Conservation (phyloP, 2,888 invertebrate genomes). For the Listrodromus nycthemerus region DNA sequence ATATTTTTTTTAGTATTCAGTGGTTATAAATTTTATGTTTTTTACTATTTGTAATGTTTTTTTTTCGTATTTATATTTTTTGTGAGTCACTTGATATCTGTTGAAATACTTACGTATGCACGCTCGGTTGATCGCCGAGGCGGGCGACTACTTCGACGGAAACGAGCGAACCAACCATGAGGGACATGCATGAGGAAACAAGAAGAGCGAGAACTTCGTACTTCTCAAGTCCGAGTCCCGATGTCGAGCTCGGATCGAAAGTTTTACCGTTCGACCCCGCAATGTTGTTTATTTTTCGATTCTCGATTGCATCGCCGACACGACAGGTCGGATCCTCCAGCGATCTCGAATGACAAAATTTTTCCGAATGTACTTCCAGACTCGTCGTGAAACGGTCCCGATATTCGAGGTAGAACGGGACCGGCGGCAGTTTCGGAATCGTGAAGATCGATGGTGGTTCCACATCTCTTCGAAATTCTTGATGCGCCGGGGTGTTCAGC, state of each 20-base stretch:
- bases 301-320: constrained; percentile 26
- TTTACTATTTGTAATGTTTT: too few relatives aligned
- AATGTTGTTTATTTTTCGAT: constrained; percentile 8
- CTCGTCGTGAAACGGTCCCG: constrained; percentile 47
- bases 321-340: neutral
- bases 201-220: constrained; percentile 75
- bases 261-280: constrained; percentile 25
- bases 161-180: constrained; percentile 67
- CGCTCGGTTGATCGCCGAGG: constrained; percentile 68
- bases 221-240: constrained; percentile 72
- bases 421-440: constrained; percentile 42
- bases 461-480: constrained; percentile 15
- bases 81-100: neutral
- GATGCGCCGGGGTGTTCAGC: constrained; percentile 64
- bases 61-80: neutral
- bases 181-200: constrained; percentile 70
- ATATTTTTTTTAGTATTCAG: neutral
- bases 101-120: constrained; percentile 72
- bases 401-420: constrained; percentile 59
- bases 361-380: constrained; percentile 37
- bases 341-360: constrained; percentile 14
- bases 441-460: constrained; percentile 41
- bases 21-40: too few relatives aligned
- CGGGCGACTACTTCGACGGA: constrained; percentile 67
- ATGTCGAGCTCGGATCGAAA: constrained; percentile 49